A percentile compares a stretch with the other conserved stretches of the same genome.
These are phyloP conservation scores for Stichodactyla helianthus DNA, from an alignment of 64 coral and sea anemone genomes.

Conservation along the genomic window DNA sequence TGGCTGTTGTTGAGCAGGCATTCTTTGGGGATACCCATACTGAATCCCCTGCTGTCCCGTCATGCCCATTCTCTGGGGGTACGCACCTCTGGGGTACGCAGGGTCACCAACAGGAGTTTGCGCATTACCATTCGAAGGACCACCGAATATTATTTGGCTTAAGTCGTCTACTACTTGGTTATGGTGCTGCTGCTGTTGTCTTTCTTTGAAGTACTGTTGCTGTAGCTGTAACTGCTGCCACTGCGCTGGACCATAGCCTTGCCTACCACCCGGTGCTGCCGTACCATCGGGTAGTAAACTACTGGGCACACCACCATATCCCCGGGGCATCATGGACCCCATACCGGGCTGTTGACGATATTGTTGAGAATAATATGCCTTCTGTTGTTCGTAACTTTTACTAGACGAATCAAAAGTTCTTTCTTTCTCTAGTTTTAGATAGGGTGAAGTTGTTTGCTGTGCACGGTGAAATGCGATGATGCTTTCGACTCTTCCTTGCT, in stretches of 20 bases:
- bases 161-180: constrained; percentile 81
- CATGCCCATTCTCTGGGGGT: constrained; percentile 38
- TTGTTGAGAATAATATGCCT: constrained; percentile 63
- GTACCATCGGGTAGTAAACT: constrained; percentile 38
- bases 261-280: constrained; percentile 19
- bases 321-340: constrained; percentile 30
- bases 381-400: constrained; percentile 59
- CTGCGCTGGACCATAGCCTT: constrained; percentile 45
- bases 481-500: constrained; percentile 65
- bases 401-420: constrained; percentile 15
- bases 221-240: constrained; percentile 73
- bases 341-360: constrained; percentile 36
- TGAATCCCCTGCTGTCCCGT: constrained; percentile 31
- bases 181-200: constrained; percentile 44
- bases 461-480: constrained; percentile 84
- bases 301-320: constrained; percentile 56
- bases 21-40: constrained; percentile 56
- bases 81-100: constrained; percentile 42
- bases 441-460: constrained; percentile 74
- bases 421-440: constrained; percentile 70
- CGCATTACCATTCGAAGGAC: constrained; percentile 19
- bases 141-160: constrained; percentile 83
- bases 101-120: constrained; percentile 8
- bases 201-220: constrained; percentile 57
- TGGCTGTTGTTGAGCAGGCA: constrained; percentile 39